phyloP scores from a whole-genome alignment of 2,113 vertebrate species.

The Pardalotus punctatus region DNA sequence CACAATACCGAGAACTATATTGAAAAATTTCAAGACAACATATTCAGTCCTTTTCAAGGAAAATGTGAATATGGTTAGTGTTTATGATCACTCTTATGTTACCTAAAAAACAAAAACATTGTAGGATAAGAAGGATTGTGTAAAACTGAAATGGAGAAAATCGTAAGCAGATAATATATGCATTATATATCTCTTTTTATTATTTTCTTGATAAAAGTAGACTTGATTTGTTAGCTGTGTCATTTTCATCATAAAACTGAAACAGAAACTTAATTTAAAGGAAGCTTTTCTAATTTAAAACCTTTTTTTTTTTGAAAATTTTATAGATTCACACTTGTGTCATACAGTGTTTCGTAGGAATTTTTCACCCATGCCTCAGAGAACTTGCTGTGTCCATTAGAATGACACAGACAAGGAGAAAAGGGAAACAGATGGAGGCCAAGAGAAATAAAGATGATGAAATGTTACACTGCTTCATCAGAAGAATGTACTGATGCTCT shows the following conservation, averaged over 20 bases:
- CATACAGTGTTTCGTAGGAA: neutral
- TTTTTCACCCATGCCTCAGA: neutral
- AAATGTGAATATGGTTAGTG: neutral
- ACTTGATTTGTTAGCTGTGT: neutral
- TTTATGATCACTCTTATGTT: neutral
- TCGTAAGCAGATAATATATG: neutral
- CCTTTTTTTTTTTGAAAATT: neutral
- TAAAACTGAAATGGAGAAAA: neutral
- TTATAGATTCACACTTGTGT: neutral
- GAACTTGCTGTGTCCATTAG: neutral
- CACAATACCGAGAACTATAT: neutral
- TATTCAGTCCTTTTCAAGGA: neutral
- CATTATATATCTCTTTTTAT: neutral
- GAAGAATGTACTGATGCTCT: neutral
- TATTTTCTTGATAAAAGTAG: neutral
- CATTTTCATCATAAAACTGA: neutral
- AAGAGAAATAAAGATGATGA: slow-evolving; percentile 15
- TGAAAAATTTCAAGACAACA: neutral
- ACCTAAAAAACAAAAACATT: neutral
- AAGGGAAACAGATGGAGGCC: neutral
- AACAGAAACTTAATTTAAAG: neutral
- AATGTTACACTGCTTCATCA: neutral
- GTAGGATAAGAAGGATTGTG: neutral
- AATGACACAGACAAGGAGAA: neutral
- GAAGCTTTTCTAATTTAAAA: neutral